Percentiles rank a stretch among this genome's conserved stretches.
These are phyloP conservation scores for Siniperca knerii DNA, from an alignment of 2,113 vertebrate species.

Conservation along the genomic window DNA sequence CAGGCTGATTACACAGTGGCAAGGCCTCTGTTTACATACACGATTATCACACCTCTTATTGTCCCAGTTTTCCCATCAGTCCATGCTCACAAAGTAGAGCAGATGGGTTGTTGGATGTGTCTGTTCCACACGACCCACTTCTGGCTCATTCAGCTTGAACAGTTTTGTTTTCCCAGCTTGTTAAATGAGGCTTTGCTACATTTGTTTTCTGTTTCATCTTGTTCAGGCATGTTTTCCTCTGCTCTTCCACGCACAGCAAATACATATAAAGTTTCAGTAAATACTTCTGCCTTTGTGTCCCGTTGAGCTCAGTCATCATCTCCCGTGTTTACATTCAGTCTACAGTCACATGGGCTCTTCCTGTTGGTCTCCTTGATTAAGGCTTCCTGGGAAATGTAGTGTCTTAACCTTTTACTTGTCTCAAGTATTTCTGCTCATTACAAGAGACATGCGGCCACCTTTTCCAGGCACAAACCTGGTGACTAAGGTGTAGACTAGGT, in stretches of 20 bases:
- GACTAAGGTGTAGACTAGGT: not conserved
- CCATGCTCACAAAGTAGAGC: constrained; percentile 12
- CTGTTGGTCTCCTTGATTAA: not conserved
- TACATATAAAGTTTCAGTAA: not conserved
- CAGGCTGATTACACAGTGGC: not conserved
- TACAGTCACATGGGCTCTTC: constrained; percentile 21
- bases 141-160: constrained; percentile 15
- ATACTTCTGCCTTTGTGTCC: constrained; percentile 14
- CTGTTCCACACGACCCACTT: constrained; percentile 57
- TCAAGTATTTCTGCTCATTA: not conserved
- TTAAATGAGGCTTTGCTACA: constrained; percentile 34
- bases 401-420: not conserved
- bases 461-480: not conserved
- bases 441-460: not conserved
- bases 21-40: constrained; percentile 14
- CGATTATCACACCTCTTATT: constrained; percentile 5
- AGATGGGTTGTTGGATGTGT: constrained; percentile 41
- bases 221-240: constrained; percentile 8
- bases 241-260: not conserved
- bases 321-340: constrained; percentile 70
- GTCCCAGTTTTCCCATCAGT: constrained; percentile 15
- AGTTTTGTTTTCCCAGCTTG: constrained; percentile 24
- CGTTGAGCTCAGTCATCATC: constrained; percentile 36
- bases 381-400: constrained; percentile 16
- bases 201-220: constrained; percentile 6